These are phyloP conservation scores for Barbus barbus DNA, from an alignment of 2,113 vertebrate genomes.

Conservation along the genomic window DNA sequence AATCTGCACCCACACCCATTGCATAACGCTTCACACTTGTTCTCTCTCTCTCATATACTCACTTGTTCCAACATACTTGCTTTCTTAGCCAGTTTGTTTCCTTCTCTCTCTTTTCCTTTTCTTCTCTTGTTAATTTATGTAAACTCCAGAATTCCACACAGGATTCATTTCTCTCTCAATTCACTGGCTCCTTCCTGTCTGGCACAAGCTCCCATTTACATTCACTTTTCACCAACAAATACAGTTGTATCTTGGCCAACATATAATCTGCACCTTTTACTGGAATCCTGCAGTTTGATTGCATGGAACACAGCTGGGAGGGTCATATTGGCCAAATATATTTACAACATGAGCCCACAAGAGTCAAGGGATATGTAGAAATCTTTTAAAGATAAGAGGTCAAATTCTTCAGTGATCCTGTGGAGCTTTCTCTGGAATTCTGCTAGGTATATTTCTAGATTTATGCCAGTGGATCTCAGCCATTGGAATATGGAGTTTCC, in stretches of 20 bases:
- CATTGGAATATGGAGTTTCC: too few species aligned
- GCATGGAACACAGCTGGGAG: neutral
- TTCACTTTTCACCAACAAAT: neutral
- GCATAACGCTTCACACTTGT: conserved; percentile 13
- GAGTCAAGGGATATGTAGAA: neutral
- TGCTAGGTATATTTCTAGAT: too few species aligned
- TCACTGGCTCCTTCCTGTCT: neutral
- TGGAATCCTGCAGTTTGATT: neutral
- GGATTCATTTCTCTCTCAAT: too few species aligned
- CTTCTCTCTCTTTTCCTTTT: conserved; percentile 1
- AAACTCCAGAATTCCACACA: neutral
- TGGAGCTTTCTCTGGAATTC: too few species aligned
- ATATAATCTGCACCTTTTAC: neutral
- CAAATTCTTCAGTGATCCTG: neutral
- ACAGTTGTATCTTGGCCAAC: neutral
- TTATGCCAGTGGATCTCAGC: too few species aligned
- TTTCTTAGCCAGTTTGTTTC: neutral
- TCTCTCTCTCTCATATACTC: neutral
- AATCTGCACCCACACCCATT: conserved; percentile 33
- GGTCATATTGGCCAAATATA: neutral
- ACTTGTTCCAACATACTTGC: neutral
- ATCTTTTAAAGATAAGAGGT: neutral
- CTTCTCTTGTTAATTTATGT: neutral
- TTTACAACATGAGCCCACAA: neutral
- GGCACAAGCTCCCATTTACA: neutral